Evolutionary conservation across 2,113 vertebrate genomes (phyloP), one percentile per base, ranked within the genome.

Genomic region (Chlorodrepanis virens): DNA sequence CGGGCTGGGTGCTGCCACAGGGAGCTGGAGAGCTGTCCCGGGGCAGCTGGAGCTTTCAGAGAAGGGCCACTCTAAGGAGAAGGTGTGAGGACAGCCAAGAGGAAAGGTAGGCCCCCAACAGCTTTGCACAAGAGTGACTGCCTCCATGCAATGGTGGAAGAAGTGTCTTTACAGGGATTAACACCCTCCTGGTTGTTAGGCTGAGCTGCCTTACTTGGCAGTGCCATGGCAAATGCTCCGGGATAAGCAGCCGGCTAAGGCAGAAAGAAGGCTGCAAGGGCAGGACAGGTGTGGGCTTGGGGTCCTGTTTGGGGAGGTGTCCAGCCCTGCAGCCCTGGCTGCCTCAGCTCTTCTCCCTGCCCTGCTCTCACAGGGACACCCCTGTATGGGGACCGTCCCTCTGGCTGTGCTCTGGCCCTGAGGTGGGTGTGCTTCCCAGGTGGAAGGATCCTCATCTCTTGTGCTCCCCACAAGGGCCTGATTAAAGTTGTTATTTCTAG

Each of bases 361-460:
- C 29, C 42, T 31, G 56, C 33, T 56, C 18, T 47, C 12, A 1
- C 70, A 15, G 15, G 31, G 40, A 16, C 52, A 44, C 5, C 13
- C 11, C 37, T 33, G 28, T 5, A 0, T 8, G 44, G 50, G 24
- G 8, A 12, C 37, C 0, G 0, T 81, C 44, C 37, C 31, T 28
- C 52, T 3, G 23, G 15, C 80, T 31, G 7, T 24, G 77, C 74
- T 82, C 52, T 16, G 2, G n/a, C 64, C 53, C 56, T 25, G 12
- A 13, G 6, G 28, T 20, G n/a, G 40, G 4, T 39, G n/a, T 29
- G 31, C 61, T 70, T 74, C 56, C 7, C 29, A 11, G 35, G n/a
- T 50, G 45, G 75, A 81, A 59, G 33, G 75, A 42, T 83, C 63
- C 47, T 83, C 39, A 28, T 63, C 33, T 15, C 59, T 5, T 45